Base-by-base conservation (phyloP, 2,888 invertebrate species). In the Tolmerus cingulatus region DNA sequence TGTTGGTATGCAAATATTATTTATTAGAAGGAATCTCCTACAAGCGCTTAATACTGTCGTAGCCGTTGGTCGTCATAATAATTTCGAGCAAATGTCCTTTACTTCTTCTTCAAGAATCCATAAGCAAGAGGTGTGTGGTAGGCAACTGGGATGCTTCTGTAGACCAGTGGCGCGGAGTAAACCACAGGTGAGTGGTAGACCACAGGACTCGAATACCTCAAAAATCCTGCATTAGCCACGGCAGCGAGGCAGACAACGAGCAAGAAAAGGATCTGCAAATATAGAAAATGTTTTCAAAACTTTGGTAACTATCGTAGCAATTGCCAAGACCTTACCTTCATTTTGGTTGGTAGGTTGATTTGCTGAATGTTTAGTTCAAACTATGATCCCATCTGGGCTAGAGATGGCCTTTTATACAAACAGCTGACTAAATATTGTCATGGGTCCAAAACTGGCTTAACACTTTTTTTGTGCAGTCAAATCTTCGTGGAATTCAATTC, bases 31-130 rank as follows among this genome's bases (percentile, higher is more conserved):
- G 16, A 8, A 34, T 37, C 14, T 37, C 2, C 5, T 23, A 66
- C 66, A 66, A 55, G 8, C 12, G 12, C 12, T 23, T 66, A 66
- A 66, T 66, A 66, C 66, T 66, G 27, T 66, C 66, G 66, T 9
- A 66, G 66, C 66, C 27, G 66, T 66, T 12, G 23, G 66, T 66
- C 66, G 66, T 66, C 78, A 43, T 78, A 37, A 34, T 5, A 78
- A 14, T 2, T 46, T 14, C n/a, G n/a, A 1, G 43, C 8, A 19
- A 12, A 27, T 46, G 5, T 43, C 1, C 8, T 81, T 34, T 81
- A 81, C 81, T 81, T 81, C 81, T 81, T 81, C 9, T 81, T 81
- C 5, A 81, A n/a, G 2, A 55, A 55, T 55, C 81, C 81, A 51
- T 81, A 81, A 16, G 16, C 27, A 27, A 81, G 19, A n/a, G 81